Conservation (phyloP, 2,888 invertebrate genomes). For the Iphiclides podalirius region DNA sequence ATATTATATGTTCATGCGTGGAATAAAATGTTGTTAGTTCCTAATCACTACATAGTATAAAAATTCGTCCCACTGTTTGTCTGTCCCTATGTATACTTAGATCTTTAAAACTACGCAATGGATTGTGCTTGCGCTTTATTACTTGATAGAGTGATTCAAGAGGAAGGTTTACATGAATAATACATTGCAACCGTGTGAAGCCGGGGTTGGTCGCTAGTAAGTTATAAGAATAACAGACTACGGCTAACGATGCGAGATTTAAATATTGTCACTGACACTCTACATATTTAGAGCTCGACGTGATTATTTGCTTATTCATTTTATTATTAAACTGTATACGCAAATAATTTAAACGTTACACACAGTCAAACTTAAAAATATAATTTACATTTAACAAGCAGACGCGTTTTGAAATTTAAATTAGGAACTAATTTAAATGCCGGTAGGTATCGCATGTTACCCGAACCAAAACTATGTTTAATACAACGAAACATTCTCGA, state of each 20-base stretch:
- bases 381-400: not conserved
- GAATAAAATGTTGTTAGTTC: too few relatives aligned
- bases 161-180: too few relatives aligned
- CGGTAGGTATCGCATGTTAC: conserved; percentile 53
- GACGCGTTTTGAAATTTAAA: conserved; percentile 1
- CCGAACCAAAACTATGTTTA: conserved; percentile 71
- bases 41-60: too few relatives aligned
- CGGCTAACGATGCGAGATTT: too few relatives aligned
- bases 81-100: too few relatives aligned
- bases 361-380: not conserved
- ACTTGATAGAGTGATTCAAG: too few relatives aligned
- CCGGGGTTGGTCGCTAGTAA: conserved; percentile 6
- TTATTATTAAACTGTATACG: not conserved
- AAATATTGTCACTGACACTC: too few relatives aligned
- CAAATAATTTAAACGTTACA: not conserved
- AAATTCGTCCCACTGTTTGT: too few relatives aligned
- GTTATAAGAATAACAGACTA: conserved; percentile 12
- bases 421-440: not conserved
- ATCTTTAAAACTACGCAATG: too few relatives aligned
- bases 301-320: not conserved
- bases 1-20: conserved; percentile 12
- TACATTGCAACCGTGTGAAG: too few relatives aligned
- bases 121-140: too few relatives aligned
- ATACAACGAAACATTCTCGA: conserved; percentile 57
- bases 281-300: too few relatives aligned